Evolutionary conservation across 1,140 invertebrate species (phyloP), one percentile per base, ranked within the genome.

Genomic region (Acromyrmex echinatior): DNA sequence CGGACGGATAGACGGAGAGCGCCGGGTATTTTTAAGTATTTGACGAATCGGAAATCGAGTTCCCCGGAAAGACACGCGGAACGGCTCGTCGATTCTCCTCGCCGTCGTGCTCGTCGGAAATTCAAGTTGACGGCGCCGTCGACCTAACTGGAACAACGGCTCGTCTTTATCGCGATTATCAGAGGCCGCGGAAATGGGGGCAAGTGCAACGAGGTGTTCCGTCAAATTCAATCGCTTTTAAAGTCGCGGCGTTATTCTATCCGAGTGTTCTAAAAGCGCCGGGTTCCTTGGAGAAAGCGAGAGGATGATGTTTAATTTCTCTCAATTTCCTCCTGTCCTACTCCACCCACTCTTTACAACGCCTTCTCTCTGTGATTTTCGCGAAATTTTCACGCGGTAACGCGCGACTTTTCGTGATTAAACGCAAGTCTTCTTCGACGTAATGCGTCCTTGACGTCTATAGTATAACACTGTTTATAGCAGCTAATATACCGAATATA

Each of bases 211-310:
- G 79, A 77, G 80, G 45, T 87, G 66, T 60, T 51, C 86, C 79
- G 81, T 91, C 90, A 90, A 90, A 87, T 91, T 91, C 76, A 86
- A 90, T 92, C 71, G 77, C 87, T 88, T 70, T 81, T 62, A 68
- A 60, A 86, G 56, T 45, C 62, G 76, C 31, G 21, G 51, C 60
- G 81, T 76, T 79, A 86, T 45, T 39, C 73, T 58, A 31, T 58
- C 86, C 71, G 56, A 74, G 10, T 31, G 68, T 45, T 84, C 58
- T 63, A 76, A 84, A 74, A 35, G 56, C 45, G 80, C 14, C 51
- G 7, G 31, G n/a, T 35, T 49, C 7, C 16, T 28, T 12, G 39
- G 25, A 45, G 80, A 60, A 18, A 45, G 39, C 56, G 25, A 25
- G 80, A 49, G 18, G 21, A 71, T n/a, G 70, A 49, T 39, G 80